Conservation (phyloP, 2,797 vertebrate genomes). For the Numenius phaeopus region DNA sequence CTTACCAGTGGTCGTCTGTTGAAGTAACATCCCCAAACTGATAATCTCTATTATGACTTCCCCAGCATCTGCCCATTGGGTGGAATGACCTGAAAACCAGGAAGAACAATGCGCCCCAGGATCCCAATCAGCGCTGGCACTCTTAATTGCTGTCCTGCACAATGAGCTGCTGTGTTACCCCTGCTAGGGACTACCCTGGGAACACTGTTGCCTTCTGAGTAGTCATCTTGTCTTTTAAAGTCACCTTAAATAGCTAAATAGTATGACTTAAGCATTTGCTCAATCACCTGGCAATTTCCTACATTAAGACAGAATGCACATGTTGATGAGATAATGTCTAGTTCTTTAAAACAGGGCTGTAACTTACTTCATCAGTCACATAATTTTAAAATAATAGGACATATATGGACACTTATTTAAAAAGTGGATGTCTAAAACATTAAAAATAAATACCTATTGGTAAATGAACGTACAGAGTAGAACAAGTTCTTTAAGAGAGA, state of each 20-base stretch:
- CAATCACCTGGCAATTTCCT: slow-evolving; percentile 5
- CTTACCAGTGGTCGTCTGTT: background rate
- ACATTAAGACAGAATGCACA: background rate
- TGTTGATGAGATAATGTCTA: background rate
- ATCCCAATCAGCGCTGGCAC: slow-evolving; percentile 12
- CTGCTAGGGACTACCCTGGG: slow-evolving; percentile 32
- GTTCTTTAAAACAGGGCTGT: background rate
- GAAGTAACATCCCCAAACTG: background rate
- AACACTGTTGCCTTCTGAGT: slow-evolving; percentile 24
- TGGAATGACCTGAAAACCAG: slow-evolving; percentile 65
- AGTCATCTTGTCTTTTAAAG: slow-evolving; percentile 28
- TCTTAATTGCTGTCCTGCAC: slow-evolving; percentile 47
- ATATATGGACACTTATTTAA: background rate
- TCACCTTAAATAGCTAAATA: slow-evolving; percentile 44
- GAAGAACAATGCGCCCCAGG: slow-evolving; percentile 39
- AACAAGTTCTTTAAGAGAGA: background rate
- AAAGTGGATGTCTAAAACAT: background rate
- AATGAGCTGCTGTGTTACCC: slow-evolving; percentile 48
- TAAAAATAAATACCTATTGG: background rate
- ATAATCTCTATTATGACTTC: slow-evolving; percentile 47
- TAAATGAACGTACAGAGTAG: background rate
- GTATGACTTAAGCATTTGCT: slow-evolving; percentile 2
- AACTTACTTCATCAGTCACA: background rate
- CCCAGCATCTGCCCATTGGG: slow-evolving; percentile 38
- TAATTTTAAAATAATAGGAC: background rate